These are phyloP conservation scores for Maniola jurtina DNA, from an alignment of 1,140 invertebrate genomes.

Conservation along the genomic window DNA sequence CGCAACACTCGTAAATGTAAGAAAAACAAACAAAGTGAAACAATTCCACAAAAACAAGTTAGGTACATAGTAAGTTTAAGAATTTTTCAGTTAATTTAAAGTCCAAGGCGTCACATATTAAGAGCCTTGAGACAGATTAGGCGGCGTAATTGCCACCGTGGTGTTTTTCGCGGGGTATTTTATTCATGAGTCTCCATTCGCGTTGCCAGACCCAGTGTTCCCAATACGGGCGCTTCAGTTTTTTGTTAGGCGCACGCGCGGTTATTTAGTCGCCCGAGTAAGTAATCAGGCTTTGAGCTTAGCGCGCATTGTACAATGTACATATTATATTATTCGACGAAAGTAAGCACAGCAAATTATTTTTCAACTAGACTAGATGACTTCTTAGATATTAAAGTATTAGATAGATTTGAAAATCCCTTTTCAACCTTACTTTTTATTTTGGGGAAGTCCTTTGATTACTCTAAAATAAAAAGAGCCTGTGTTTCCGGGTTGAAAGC, in stretches of 20 bases:
- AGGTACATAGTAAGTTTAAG: too few species aligned
- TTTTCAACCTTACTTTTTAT: too few species aligned
- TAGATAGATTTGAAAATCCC: too few species aligned
- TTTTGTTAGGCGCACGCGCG: neutral
- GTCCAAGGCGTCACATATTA: neutral
- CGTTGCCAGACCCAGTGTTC: neutral
- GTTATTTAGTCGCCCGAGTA: neutral
- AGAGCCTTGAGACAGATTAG: conserved; percentile 4
- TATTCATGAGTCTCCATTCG: conserved; percentile 7
- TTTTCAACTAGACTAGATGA: too few species aligned
- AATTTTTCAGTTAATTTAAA: neutral
- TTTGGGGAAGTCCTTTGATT: too few species aligned
- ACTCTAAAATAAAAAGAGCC: too few species aligned
- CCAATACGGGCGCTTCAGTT: neutral
- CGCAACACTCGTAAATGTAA: too few species aligned
- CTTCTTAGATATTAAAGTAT: too few species aligned
- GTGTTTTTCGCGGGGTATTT: conserved; percentile 6
- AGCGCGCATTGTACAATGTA: neutral
- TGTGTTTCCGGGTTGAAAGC: too few species aligned
- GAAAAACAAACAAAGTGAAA: too few species aligned
- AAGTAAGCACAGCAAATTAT: neutral
- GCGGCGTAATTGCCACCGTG: neutral
- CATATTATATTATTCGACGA: neutral
- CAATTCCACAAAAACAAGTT: neutral
- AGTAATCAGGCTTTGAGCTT: conserved; percentile 1